Evolutionary conservation across 2,797 vertebrate species (phyloP), one percentile per base, ranked within the genome.

Genomic region (Hephaestus fuliginosus): DNA sequence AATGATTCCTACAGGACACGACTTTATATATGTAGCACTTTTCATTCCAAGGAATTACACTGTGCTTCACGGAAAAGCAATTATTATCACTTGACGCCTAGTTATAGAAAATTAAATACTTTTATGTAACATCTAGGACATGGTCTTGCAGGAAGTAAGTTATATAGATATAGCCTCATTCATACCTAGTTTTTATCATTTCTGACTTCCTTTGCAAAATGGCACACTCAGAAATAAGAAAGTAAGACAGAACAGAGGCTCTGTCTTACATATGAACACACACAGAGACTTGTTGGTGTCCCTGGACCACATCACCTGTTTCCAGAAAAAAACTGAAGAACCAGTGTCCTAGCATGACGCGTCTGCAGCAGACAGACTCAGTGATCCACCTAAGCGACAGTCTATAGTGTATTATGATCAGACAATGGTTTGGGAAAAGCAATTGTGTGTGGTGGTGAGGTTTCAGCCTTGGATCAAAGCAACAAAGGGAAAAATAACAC

Each of bases 391-490:
- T 72, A 78, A 80, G 72, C 33, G 20, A 71, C 62, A 65, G 68
- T 67, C 74, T 82, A 73, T 5, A 5, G 55, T 68, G 74, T 63
- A 67, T 82, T 78, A 77, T 68, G 61, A 75, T 71, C 73, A 83
- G 70, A 88, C 83, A 86, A 70, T 70, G 70, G 85, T 74, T 73
- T 46, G 55, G 74, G 65, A 77, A 74, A 65, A 33, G 80, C 76
- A 62, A 74, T 86, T 87, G 70, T 67, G 55, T 62, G 75, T 28
- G 65, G 58, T 58, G 58, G 71, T n/a, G 68, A 84, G 76, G 30
- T 73, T 88, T 83, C 75, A 84, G 78, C 72, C 84, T 85, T 68
- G 76, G 78, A 84, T 83, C 78, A 86, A 83, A 90, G 67, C 69
- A 13, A 75, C 78, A 72, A 82, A 79, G 67, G 71, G 48, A 70